Conservation (phyloP, 1,140 invertebrate species). For the Solenopsis fugax region DNA sequence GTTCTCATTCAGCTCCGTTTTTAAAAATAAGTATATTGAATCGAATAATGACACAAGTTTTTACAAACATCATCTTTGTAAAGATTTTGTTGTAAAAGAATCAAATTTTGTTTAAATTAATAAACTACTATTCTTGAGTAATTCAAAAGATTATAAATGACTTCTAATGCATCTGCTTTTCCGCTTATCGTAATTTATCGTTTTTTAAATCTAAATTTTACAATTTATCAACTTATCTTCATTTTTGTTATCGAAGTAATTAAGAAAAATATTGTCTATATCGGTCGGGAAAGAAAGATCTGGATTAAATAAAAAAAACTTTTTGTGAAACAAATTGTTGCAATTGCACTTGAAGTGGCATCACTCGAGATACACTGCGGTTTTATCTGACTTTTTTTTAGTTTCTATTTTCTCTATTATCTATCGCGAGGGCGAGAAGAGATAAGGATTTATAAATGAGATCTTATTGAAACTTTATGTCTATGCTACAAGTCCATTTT, state of each 20-base stretch:
- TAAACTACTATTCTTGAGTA: neutral
- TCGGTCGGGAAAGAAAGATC: neutral
- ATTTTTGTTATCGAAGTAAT: neutral
- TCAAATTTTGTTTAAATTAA: neutral
- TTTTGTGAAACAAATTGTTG: conserved; percentile 18
- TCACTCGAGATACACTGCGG: conserved; percentile 27
- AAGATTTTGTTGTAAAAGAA: neutral
- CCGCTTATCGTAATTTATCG: neutral
- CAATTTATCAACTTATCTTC: neutral
- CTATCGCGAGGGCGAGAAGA: neutral
- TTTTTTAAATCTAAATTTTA: neutral
- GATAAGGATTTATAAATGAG: conserved; percentile 28
- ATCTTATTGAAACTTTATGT: neutral
- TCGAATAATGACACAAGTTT: too few relatives aligned
- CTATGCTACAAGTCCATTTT: neutral
- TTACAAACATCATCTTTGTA: too few relatives aligned
- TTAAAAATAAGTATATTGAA: neutral
- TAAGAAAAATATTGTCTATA: conserved; percentile 9
- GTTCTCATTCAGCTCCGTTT: neutral
- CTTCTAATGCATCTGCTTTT: neutral
- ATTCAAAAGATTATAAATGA: neutral
- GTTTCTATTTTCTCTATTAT: conserved; percentile 37
- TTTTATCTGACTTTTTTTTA: conserved; percentile 22
- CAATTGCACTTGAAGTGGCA: conserved; percentile 13
- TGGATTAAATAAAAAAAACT: neutral